phyloP scores from a whole-genome alignment of 2,888 invertebrate genomes.

The Yponomeuta cagnagella region DNA sequence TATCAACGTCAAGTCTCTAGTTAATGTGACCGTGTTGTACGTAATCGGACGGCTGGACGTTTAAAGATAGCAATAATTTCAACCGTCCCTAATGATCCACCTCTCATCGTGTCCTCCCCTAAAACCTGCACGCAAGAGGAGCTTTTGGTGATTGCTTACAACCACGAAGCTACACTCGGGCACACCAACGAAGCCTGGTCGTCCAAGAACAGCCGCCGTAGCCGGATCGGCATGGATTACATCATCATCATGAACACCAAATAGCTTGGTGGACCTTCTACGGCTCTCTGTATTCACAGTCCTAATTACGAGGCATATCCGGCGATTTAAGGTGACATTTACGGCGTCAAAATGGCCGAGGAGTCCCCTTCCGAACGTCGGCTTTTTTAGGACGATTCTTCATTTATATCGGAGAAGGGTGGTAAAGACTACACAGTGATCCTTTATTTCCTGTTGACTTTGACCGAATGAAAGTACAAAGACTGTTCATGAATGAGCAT shows the following conservation, averaged over 20 bases:
- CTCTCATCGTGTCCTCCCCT: too few relatives aligned
- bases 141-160: too few relatives aligned
- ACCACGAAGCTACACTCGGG: too few relatives aligned
- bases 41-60: too few relatives aligned
- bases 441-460: background rate
- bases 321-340: constrained; percentile 12
- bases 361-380: background rate
- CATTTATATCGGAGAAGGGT: background rate
- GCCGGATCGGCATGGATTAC: background rate
- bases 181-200: too few relatives aligned
- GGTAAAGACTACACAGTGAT: background rate
- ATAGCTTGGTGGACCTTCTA: background rate
- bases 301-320: constrained; percentile 16
- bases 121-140: too few relatives aligned
- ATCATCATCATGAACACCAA: background rate
- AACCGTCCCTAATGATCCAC: too few relatives aligned
- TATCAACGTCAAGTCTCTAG: too few relatives aligned
- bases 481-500: too few relatives aligned
- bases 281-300: background rate
- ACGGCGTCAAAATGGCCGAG: constrained; percentile 7
- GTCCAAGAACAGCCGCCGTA: too few relatives aligned
- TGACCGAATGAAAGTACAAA: background rate
- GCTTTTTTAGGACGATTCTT: background rate
- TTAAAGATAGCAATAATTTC: too few relatives aligned
- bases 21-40: too few relatives aligned